phyloP scores from a whole-genome alignment of 2,113 vertebrate genomes.

The Sisor rabdophorus region DNA sequence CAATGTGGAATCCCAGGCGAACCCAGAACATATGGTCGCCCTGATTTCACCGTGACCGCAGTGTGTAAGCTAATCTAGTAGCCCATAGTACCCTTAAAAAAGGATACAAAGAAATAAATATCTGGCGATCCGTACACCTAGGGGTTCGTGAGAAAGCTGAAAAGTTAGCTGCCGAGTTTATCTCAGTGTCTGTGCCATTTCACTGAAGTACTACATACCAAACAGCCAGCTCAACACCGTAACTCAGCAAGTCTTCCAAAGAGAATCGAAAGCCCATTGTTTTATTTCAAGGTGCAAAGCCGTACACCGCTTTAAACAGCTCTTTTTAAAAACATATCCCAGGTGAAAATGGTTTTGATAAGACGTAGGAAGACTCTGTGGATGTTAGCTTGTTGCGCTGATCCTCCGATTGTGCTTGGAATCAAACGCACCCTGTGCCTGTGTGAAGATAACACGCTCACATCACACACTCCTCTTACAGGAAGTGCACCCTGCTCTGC shows the following conservation, averaged over 20 bases:
- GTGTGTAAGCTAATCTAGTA: not conserved
- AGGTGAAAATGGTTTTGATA: slow-evolving; percentile 11
- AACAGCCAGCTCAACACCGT: not conserved
- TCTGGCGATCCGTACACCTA: not conserved
- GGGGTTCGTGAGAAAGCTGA: not conserved
- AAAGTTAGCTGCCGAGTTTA: not conserved
- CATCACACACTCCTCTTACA: slow-evolving; percentile 29
- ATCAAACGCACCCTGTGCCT: slow-evolving; percentile 37
- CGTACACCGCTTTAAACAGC: not conserved
- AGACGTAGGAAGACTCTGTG: not conserved
- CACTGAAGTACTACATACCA: not conserved
- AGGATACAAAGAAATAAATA: not conserved
- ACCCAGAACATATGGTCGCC: no score
- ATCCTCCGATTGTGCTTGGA: slow-evolving; percentile 32
- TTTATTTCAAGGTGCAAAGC: no score
- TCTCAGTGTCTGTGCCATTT: not conserved
- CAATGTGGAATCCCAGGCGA: no score
- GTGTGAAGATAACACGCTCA: slow-evolving; percentile 28
- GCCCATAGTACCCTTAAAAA: not conserved
- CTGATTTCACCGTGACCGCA: not conserved
- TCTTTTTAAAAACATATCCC: not conserved
- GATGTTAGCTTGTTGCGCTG: not conserved
- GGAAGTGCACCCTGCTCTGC: slow-evolving; percentile 23
- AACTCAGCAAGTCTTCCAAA: not conserved
- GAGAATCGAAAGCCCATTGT: not conserved